phyloP scores from a whole-genome alignment of 53 echinoderm and acorn worm species.

The Henricia sp. region DNA sequence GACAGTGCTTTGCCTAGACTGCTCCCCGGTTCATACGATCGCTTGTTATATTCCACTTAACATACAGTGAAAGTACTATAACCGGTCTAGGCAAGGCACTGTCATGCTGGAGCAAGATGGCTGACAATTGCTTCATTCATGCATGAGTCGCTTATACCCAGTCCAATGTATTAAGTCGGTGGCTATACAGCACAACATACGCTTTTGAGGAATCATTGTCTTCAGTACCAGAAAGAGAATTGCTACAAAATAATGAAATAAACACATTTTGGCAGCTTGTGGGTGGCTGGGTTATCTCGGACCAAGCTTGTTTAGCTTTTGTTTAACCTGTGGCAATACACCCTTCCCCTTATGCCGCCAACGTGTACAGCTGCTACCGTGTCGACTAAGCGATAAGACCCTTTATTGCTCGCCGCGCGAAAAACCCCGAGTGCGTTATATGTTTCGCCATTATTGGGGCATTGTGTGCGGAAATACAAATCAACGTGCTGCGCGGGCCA shows the following conservation, averaged over 20 bases:
- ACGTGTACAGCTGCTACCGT: constrained; percentile 23
- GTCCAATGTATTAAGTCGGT: too few relatives aligned
- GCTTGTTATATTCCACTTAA: too few relatives aligned
- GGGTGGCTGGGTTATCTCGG: constrained; percentile 18
- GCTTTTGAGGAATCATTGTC: too few relatives aligned
- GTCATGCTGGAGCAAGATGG: too few relatives aligned
- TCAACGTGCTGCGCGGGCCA: constrained; percentile 45
- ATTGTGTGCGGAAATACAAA: constrained; percentile 50
- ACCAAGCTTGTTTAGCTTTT: constrained; percentile 38
- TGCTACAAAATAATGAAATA: background rate
- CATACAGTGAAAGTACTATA: too few relatives aligned
- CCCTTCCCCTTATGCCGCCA: constrained; percentile 4
- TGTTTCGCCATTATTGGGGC: constrained; percentile 11
- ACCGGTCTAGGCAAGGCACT: too few relatives aligned
- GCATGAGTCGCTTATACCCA: too few relatives aligned
- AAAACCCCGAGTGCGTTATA: background rate
- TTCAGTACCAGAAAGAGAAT: background rate
- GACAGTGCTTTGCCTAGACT: too few relatives aligned
- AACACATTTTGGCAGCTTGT: background rate
- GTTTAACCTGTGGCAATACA: constrained; percentile 46
- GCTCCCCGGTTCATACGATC: too few relatives aligned
- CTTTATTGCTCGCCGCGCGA: too few relatives aligned
- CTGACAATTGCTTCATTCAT: too few relatives aligned
- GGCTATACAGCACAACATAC: too few relatives aligned
- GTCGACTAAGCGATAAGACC: constrained; percentile 5